Percentiles rank a stretch among this genome's conserved stretches.
Conservation (phyloP, 2,888 invertebrate genomes). For the Saturnia pavonia region DNA sequence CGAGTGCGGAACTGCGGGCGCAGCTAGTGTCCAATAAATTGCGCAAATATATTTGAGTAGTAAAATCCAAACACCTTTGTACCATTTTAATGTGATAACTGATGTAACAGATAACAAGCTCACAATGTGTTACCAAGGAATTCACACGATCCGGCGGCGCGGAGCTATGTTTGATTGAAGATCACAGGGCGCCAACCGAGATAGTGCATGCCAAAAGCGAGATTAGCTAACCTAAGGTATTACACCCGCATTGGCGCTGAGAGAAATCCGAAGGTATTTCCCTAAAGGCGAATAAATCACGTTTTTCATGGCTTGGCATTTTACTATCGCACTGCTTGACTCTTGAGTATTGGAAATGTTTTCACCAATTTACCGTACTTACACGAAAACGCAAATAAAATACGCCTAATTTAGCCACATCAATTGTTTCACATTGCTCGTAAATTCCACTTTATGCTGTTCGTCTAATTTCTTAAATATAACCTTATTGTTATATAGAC, state of each 20-base stretch:
- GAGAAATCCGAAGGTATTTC: slow-evolving; percentile 64
- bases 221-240: slow-evolving; percentile 75
- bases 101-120: not conserved
- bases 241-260: slow-evolving; percentile 61
- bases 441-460: not conserved
- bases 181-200: slow-evolving; percentile 35
- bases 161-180: slow-evolving; percentile 38
- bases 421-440: not conserved
- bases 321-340: slow-evolving; percentile 24
- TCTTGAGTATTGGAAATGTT: slow-evolving; percentile 8
- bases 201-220: slow-evolving; percentile 48
- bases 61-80: slow-evolving; percentile 2
- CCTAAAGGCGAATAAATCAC: slow-evolving; percentile 73
- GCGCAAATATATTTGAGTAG: not conserved
- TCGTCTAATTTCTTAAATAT: not conserved
- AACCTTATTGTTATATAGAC: not conserved
- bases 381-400: slow-evolving; percentile 1
- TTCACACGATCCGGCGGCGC: slow-evolving; percentile 33
- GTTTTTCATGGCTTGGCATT: slow-evolving; percentile 62
- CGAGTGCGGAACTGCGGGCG: too few species aligned
- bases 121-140: slow-evolving; percentile 28
- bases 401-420: not conserved
- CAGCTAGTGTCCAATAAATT: not conserved
- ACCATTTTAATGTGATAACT: not conserved
- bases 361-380: not conserved